Conservation (phyloP, 2,888 invertebrate species). For the Drosophila trichaetosa region DNA sequence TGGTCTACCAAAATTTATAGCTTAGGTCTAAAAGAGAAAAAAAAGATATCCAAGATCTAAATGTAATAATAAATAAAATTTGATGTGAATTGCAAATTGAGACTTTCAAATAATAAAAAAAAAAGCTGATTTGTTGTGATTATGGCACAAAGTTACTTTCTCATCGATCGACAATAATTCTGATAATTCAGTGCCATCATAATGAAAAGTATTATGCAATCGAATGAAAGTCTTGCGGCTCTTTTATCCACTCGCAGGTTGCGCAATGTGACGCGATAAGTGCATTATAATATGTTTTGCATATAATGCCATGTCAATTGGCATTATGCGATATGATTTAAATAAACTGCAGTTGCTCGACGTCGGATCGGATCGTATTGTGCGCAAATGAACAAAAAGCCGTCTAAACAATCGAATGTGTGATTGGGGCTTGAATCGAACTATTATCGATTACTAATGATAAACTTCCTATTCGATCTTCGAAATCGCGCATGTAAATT, state of each 20-base stretch:
- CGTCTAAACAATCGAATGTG: constrained; percentile 34
- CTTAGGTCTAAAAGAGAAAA: neutral
- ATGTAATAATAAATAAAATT: neutral
- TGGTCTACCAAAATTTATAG: neutral
- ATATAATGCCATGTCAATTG: constrained; percentile 55
- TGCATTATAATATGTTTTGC: constrained; percentile 50
- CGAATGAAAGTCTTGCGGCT: constrained; percentile 69
- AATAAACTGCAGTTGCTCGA: constrained; percentile 48
- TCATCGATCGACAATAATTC: neutral
- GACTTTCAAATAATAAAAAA: neutral
- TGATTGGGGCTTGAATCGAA: constrained; percentile 52
- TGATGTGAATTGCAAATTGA: neutral
- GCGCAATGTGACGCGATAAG: constrained; percentile 65
- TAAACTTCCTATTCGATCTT: constrained; percentile 61
- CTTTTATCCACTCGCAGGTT: constrained; percentile 59
- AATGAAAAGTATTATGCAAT: constrained; percentile 43
- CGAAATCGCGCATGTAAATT: constrained; percentile 49
- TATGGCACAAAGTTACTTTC: neutral
- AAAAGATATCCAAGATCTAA: neutral
- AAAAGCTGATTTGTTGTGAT: neutral
- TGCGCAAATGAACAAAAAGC: constrained; percentile 53
- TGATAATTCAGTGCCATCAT: constrained; percentile 15
- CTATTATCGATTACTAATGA: constrained; percentile 50
- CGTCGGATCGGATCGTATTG: constrained; percentile 35
- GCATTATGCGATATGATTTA: constrained; percentile 63